Evolutionary conservation across 1,140 invertebrate genomes (phyloP), one percentile per base, ranked within the genome.

Genomic region (Probaryconus sp.): DNA sequence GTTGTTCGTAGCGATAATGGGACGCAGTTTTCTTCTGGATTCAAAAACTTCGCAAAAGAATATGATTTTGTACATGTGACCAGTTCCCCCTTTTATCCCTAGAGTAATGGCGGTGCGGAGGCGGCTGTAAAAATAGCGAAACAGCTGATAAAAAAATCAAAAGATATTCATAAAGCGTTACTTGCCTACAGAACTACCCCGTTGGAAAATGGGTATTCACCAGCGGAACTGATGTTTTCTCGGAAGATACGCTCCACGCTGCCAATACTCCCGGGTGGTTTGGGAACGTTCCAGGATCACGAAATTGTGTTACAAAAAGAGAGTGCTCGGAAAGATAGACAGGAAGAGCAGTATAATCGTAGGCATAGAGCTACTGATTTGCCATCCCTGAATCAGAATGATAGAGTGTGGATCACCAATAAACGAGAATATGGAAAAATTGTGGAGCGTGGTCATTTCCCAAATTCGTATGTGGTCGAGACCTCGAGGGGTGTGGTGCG

Each of bases 71-170:
- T 58, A 40, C 24, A 77, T 31, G 43, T 30, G 14, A 73, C 60
- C n/a, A 55, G 28, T 10, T 79, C 70, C 28, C 79, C 77, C 10
- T 26, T 64, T 18, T 81, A 75, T 56, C 58, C 77, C 5, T 43
- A 72, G 33, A 78, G 68, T 14, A 81, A 82, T 68, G 81, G 79
- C 2, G 45, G 78, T 31, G 77, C 77, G 11, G 73, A 81, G 70
- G 76, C 50, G 33, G 55, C 35, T 18, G 78, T 79, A 9, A 40
- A 64, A 28, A 75, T 78, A 26, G 53, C 73, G 0, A 78, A 78
- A 63, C 67, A 73, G 51, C 56, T 79, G 6, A 47, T 78, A 28
- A 79, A 73, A 68, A 80, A 79, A 55, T 61, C 30, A 13, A 43
- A 63, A 45, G 51, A 47, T 38, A 7, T 51, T 10, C 4, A 33